Percentiles rank a stretch among this genome's conserved stretches.
phyloP scores from a whole-genome alignment of 2,113 vertebrate genomes.

The Mustelus asterias region DNA sequence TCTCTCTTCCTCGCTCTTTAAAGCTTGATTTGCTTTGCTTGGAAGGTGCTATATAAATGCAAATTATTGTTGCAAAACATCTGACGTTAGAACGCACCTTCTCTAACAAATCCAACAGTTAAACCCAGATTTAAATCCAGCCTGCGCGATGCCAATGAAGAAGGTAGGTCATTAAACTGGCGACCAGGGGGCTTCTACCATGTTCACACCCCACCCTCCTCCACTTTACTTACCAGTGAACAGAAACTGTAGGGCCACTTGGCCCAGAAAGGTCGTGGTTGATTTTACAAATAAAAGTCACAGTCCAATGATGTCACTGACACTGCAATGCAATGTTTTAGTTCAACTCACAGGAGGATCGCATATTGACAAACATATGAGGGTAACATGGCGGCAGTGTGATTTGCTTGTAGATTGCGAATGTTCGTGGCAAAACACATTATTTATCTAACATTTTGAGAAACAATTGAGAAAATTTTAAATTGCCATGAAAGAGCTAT shows the following conservation, averaged over 20 bases:
- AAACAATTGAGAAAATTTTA: not conserved
- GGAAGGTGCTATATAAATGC: not conserved
- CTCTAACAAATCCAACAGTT: not conserved
- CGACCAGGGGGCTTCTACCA: not conserved
- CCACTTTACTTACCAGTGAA: not conserved
- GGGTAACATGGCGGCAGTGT: not conserved
- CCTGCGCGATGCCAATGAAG: not conserved
- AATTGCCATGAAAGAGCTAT: not conserved
- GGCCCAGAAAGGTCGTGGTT: not conserved
- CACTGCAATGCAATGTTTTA: not conserved
- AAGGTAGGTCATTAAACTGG: not conserved
- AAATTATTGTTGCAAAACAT: not conserved
- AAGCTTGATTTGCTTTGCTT: not conserved
- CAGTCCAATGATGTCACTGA: not conserved
- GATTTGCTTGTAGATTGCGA: not conserved
- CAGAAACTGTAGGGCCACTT: not conserved
- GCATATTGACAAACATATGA: not conserved
- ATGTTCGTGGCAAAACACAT: not conserved
- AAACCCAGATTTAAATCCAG: too few relatives aligned
- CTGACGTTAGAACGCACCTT: not conserved
- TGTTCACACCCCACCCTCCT: too few relatives aligned
- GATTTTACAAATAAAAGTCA: not conserved
- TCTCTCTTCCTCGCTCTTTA: not conserved
- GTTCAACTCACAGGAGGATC: not conserved
- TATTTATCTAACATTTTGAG: not conserved